Evolutionary conservation across 2,113 vertebrate genomes (phyloP).

Genomic region (Podarcis raffonei): DNA sequence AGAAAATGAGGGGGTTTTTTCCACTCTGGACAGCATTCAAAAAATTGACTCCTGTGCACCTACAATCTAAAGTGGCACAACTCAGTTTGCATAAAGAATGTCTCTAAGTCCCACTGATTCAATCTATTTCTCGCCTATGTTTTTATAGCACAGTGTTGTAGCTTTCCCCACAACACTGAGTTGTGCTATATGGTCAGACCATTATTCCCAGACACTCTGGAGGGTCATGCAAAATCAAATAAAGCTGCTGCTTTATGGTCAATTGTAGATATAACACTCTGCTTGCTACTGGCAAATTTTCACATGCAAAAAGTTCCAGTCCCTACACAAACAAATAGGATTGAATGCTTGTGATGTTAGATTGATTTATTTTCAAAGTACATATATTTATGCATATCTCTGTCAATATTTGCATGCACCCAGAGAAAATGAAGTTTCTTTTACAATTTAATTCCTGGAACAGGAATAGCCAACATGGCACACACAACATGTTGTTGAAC

Average conservation of each 20-base stretch:
- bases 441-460: constrained; percentile 25
- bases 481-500: no score
- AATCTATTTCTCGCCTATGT: not conserved
- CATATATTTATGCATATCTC: not conserved
- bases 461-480: no score
- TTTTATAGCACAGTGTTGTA: not conserved
- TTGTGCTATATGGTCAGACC: not conserved
- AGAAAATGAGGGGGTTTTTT: no score
- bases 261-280: not conserved
- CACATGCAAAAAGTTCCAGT: not conserved
- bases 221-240: not conserved
- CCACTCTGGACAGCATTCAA: no score
- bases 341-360: not conserved
- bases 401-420: constrained; percentile 8
- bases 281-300: not conserved
- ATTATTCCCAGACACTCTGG: not conserved
- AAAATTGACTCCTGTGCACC: no score
- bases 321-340: not conserved
- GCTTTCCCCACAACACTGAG: not conserved
- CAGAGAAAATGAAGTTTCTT: not conserved
- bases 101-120: not conserved
- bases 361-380: not conserved
- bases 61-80: no score
- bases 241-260: not conserved
- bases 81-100: no score